Evolutionary conservation across 2,888 invertebrate species (phyloP), one percentile per base, ranked within the genome.

Genomic region (Parochlus steinenii): DNA sequence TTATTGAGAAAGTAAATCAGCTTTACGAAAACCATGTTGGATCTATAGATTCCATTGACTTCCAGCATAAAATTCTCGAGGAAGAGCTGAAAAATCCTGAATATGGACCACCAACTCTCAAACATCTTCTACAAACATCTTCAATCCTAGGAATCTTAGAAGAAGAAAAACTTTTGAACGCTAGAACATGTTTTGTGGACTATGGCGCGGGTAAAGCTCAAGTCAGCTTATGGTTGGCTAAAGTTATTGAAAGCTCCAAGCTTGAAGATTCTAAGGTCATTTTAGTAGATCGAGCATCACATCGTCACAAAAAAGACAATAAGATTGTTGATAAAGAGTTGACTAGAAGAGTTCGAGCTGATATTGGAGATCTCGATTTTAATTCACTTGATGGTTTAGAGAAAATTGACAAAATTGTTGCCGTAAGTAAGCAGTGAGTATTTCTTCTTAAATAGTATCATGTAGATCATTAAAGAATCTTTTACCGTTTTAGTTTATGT

Each of bases 191-290:
- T 55, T 87, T 71, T 46, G 68, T 89, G 39, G 90, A 90, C 55
- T 76, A 87, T 49, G 89, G 89, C 1, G 87, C 87, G 8, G 89
- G 89, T n/a, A 82, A 80, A 67, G 89, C 85, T 1, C 76, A 78
- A 45, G 52, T 89, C 32, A 79, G 83, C 7, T 85, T 71, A 54
- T 83, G 80, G 71, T 55, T 80, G 36, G 74, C 76, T 14, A 62
- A 64, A 43, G 67, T 73, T 25, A 65, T 76, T 45, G 22, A 45
- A 1, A 27, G 30, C n/a, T 11, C 11, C 4, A 43, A 45, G 10
- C 18, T 39, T 7, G 33, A 39, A 14, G 29, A 31, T 18, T 24
- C 32, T 1, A 60, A 68, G 40, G 73, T 81, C 45, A 50, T 89
- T 40, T 60, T 82, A 16, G 63, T 90, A 31, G 90, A 90, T 59